Base-by-base conservation (phyloP, 2,888 invertebrate species). In the Heliconius sara region DNA sequence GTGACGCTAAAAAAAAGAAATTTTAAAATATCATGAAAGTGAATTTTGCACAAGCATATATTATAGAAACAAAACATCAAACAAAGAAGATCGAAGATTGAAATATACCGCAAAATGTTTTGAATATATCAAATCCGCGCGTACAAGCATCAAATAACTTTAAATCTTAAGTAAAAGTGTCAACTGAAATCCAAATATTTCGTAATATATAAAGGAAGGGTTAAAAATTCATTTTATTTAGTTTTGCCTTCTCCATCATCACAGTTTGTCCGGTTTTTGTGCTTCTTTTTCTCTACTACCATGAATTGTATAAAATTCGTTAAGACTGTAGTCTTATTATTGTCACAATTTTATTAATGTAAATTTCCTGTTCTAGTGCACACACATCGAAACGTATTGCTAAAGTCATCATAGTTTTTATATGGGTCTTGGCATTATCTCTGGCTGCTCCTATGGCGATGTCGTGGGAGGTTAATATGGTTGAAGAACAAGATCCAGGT, bases 321-420 rank as follows among this genome's bases (percentile, higher is more conserved):
- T 12, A 63, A 63, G 7, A 0, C 7, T 27, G 16, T 65, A 27
- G 13, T 25, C 34, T 25, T 63, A 25, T 63, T 25, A 65, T 27
- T 65, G 2, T 16, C 25, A 65, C 27, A 27, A 16, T 65, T 27
- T 6, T 65, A 12, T 27, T 65, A 16, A 30, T 68, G 47, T 27
- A 34, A 34, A 7, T 13, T 52, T 63, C 27, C 91, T 91, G 88
- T 95, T 95, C 63, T 94, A 97, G 97, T 90, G 97, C 97, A 27
- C 96, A 97, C 84, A 97, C 97, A 22, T 97, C 97, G 0, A 97
- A 97, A 88, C 95, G 96, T 77, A 93, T 97, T 79, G 97, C 97
- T 7, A 97, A 97, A 92, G 95, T 97, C 78, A 96, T 97, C 81
- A 97, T 98, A 86, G 96, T 96, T 12, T 92, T 96, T 66, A 98